phyloP scores from a whole-genome alignment of 2,888 invertebrate genomes.

The Merodon equestris region DNA sequence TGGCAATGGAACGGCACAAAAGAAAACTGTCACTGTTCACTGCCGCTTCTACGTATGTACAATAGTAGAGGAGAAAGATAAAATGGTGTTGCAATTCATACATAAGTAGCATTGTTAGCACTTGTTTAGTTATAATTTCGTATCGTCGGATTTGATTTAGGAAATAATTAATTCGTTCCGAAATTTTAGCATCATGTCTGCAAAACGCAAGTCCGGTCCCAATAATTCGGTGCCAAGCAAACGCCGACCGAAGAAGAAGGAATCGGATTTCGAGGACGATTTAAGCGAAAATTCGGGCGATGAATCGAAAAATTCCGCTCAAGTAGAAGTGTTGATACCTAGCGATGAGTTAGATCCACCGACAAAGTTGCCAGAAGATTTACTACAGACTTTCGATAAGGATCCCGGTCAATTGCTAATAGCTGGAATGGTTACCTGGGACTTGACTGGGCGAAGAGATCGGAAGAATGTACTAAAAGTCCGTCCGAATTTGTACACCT shows the following conservation, averaged over 20 bases:
- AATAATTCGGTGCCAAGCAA: conserved; percentile 76
- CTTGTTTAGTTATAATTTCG: too few relatives aligned
- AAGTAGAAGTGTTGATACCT: conserved; percentile 78
- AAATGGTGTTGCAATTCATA: conserved; percentile 6
- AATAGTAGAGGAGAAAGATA: not conserved
- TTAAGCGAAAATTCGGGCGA: conserved; percentile 76
- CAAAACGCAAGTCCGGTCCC: conserved; percentile 78
- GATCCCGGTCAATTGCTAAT: conserved; percentile 87
- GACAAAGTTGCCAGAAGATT: conserved; percentile 84
- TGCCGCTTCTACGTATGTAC: not conserved
- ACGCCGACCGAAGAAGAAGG: conserved; percentile 78
- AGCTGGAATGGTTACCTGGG: conserved; percentile 94
- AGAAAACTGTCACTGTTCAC: conserved; percentile 19
- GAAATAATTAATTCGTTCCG: not conserved
- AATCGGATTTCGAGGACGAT: conserved; percentile 78
- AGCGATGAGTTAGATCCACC: conserved; percentile 81
- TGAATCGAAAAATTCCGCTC: conserved; percentile 71
- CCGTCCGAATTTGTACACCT: conserved; percentile 88
- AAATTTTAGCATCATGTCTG: conserved; percentile 73
- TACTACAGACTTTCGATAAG: conserved; percentile 83
- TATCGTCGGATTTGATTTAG: too few relatives aligned
- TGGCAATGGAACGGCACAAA: conserved; percentile 6
- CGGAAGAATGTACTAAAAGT: conserved; percentile 84
- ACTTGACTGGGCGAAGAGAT: conserved; percentile 89
- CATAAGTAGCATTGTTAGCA: conserved; percentile 4